Base-by-base conservation (phyloP, 1,140 invertebrate genomes). In the Drosophila albomicans region DNA sequence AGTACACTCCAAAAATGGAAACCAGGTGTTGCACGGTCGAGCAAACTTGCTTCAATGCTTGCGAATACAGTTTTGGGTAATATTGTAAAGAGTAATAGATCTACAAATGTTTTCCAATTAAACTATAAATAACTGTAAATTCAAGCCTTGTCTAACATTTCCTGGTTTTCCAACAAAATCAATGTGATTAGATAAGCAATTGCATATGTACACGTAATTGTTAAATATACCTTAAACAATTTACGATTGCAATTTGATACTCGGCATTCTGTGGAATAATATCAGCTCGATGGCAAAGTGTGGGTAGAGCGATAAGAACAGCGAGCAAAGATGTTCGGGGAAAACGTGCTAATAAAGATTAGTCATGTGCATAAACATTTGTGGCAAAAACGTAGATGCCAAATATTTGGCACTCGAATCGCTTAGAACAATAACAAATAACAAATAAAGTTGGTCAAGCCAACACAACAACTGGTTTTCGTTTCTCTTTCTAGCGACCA, bases 361-460 rank as follows among this genome's bases (percentile, higher is more conserved):
- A 64, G 43, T 68, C 66, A 74, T 69, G 65, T 61, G 52, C 48
- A 48, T 75, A 75, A 64, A 70, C 66, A 75, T 72, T 49, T 48
- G 30, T 38, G 25, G 45, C 64, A 43, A 64, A 25, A 62, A 70
- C 8, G 57, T 54, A 56, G 28, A 62, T 57, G 41, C 16, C 66
- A 70, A 75, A 75, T 69, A 70, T 75, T 75, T 71, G 68, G 54
- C 71, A 45, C 73, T 43, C 68, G 58, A 59, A 76, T 65, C 45
- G 68, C 38, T 76, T 61, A 72, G 61, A 76, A 72, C 68, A 72
- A 72, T 76, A 71, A 76, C 74, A 72, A 71, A 75, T 65, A 59
- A 76, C 74, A 72, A 71, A 75, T 65, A 59, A 76, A 76, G 56
- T 71, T 76, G 67, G 69, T 61, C 58, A 76, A 48, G 16, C 15